These are phyloP conservation scores for Vidua chalybeata DNA, from an alignment of 2,113 vertebrate species.

Conservation along the genomic window DNA sequence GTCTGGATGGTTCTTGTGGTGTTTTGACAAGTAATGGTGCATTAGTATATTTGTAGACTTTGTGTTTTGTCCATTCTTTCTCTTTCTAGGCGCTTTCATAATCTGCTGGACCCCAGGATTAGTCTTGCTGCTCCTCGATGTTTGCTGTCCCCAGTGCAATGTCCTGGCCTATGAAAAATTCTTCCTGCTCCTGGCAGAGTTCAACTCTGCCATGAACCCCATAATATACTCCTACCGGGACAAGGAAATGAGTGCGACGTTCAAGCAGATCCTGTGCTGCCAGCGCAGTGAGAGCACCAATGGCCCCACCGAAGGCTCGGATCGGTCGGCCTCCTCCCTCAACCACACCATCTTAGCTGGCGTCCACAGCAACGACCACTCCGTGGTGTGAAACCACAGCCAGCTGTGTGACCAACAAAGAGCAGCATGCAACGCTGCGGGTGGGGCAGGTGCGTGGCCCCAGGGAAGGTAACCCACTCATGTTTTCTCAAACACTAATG, in stretches of 20 bases:
- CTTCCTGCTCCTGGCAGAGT: constrained; percentile 94
- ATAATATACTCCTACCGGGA: constrained; percentile 99
- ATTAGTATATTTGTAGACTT: neutral
- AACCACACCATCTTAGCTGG: constrained; percentile 93
- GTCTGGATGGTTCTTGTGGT: neutral
- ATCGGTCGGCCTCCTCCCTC: constrained; percentile 92
- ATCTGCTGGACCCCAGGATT: constrained; percentile 97
- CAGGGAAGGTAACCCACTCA: constrained; percentile 20
- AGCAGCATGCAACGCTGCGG: neutral
- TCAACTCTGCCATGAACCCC: constrained; percentile 99
- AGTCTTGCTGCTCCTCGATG: constrained; percentile 93
- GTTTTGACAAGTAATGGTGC: neutral
- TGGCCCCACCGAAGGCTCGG: constrained; percentile 88
- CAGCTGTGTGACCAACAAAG: neutral
- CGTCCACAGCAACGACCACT: constrained; percentile 91
- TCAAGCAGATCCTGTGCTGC: constrained; percentile 97
- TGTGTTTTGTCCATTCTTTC: neutral
- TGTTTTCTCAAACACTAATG: constrained; percentile 76
- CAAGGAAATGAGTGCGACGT: constrained; percentile 98
- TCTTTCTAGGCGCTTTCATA: constrained; percentile 89
- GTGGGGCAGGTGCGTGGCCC: neutral
- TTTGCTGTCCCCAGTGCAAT: constrained; percentile 89
- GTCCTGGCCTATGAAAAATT: constrained; percentile 96
- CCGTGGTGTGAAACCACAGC: constrained; percentile 82
- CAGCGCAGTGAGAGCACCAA: constrained; percentile 88